Conservation (phyloP, 1,140 invertebrate species). For the Rhagoletis zephyria region DNA sequence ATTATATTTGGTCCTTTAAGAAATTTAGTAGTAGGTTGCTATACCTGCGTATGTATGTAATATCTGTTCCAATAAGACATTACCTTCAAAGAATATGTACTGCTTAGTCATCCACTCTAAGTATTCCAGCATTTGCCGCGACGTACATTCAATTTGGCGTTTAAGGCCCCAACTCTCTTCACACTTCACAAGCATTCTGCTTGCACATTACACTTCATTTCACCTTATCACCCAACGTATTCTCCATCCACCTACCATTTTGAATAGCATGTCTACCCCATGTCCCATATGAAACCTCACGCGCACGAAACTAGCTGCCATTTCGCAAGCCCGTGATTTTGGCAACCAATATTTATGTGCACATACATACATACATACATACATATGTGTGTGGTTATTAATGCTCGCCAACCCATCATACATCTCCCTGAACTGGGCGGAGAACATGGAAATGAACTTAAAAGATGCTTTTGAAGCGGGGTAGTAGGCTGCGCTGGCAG, state of each 20-base stretch:
- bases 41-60: background rate
- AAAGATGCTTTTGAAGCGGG: background rate
- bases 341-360: constrained; percentile 21
- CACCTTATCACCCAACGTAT: background rate
- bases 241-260: background rate
- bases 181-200: background rate
- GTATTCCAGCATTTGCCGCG: background rate
- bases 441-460: constrained; percentile 39
- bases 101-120: background rate
- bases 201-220: constrained; percentile 39
- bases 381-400: background rate
- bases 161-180: background rate
- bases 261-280: background rate
- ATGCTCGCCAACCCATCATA: background rate
- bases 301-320: background rate
- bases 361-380: constrained; percentile 29
- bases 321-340: constrained; percentile 42
- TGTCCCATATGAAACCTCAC: background rate
- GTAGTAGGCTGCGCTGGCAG: background rate
- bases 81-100: background rate
- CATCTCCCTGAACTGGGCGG: background rate
- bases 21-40: background rate
- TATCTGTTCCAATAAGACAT: no score
- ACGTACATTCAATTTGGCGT: background rate
- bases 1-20: no score